phyloP scores from a whole-genome alignment of 2,113 vertebrate species.

The Hemibagrus wyckioides region DNA sequence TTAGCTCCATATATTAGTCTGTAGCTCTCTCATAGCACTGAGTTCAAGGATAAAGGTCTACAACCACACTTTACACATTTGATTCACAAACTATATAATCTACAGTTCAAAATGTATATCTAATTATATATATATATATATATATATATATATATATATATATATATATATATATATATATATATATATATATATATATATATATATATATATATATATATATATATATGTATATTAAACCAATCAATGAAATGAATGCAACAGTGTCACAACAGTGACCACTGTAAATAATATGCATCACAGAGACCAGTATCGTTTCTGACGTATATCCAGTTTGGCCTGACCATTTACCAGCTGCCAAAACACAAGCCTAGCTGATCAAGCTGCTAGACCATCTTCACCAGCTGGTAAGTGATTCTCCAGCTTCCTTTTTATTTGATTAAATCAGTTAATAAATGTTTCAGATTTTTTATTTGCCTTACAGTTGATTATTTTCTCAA shows the following conservation, averaged over 20 bases:
- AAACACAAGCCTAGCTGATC: background rate
- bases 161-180: too few species aligned
- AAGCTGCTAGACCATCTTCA: background rate
- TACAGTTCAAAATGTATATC: background rate
- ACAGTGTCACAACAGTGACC: background rate
- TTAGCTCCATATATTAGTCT: too few species aligned
- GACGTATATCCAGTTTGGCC: background rate
- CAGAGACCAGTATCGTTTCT: background rate
- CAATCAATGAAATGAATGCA: too few species aligned
- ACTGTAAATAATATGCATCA: conserved; percentile 3
- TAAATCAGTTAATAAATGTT: background rate
- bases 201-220: too few species aligned
- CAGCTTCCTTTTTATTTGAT: background rate
- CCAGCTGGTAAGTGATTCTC: background rate
- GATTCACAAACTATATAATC: background rate
- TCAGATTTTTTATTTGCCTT: background rate
- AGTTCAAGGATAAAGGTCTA: background rate
- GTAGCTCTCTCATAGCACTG: too few species aligned
- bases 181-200: too few species aligned
- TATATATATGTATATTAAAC: too few species aligned
- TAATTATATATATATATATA: too few species aligned
- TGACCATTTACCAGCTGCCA: background rate
- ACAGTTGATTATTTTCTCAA: background rate
- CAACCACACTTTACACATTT: background rate
- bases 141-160: too few species aligned